phyloP scores from a whole-genome alignment of 1,140 invertebrate species.

The Musca domestica region DNA sequence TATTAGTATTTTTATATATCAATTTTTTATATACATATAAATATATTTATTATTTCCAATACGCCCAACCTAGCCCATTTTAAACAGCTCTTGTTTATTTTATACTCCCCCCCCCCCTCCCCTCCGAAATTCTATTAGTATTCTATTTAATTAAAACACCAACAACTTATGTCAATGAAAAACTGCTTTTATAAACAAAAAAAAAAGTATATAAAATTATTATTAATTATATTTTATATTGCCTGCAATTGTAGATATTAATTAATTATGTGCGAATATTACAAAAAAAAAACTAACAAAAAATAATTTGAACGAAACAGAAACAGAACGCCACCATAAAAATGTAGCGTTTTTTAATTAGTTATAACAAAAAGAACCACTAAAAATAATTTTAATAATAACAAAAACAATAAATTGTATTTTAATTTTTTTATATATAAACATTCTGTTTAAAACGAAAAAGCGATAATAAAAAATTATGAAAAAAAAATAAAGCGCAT shows the following conservation, averaged over 20 bases:
- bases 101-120: not conserved
- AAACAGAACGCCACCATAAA: not conserved
- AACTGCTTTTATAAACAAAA: conserved; percentile 33
- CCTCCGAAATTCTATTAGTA: no score
- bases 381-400: conserved; percentile 13
- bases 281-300: conserved; percentile 3
- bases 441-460: conserved; percentile 28
- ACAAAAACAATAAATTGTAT: conserved; percentile 24
- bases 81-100: conserved; percentile 15
- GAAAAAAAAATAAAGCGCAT: no score
- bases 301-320: not conserved
- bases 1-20: conserved; percentile 11
- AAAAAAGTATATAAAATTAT: conserved; percentile 47
- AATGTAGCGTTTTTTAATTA: conserved; percentile 16
- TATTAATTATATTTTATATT: conserved; percentile 42
- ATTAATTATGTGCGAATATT: conserved; percentile 24
- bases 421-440: conserved; percentile 27
- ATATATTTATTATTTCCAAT: conserved; percentile 9
- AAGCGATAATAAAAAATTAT: conserved; percentile 25
- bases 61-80: not conserved
- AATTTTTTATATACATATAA: conserved; percentile 6
- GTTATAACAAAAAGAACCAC: conserved; percentile 11
- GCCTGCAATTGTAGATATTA: conserved; percentile 22
- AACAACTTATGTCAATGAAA: not conserved
- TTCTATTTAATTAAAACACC: no score